These are phyloP conservation scores for Tupiocoris notatus DNA, from an alignment of 2,888 invertebrate species.

Conservation along the genomic window DNA sequence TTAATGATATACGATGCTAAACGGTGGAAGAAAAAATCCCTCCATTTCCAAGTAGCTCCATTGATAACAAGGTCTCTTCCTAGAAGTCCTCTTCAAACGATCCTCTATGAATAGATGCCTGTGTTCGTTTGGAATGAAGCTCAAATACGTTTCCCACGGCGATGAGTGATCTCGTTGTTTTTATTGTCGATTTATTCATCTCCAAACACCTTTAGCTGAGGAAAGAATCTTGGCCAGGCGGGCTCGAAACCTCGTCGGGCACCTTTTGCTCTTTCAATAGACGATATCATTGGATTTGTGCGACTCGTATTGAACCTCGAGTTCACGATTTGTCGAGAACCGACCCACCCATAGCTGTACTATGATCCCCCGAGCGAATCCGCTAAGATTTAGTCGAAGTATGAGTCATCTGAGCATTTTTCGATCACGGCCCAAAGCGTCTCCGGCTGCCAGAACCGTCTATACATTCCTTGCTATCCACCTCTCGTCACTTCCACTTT, in stretches of 20 bases:
- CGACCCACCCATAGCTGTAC: background rate
- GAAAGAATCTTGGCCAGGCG: background rate
- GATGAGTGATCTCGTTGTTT: background rate
- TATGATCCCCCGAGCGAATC: conserved; percentile 40
- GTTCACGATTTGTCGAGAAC: background rate
- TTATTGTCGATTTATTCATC: background rate
- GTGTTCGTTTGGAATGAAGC: no score
- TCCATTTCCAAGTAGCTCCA: no score
- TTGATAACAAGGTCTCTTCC: no score
- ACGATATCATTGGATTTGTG: conserved; percentile 38
- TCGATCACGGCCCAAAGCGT: background rate
- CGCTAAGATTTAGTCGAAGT: conserved; percentile 7
- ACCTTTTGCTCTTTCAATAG: conserved; percentile 10
- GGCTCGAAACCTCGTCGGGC: background rate
- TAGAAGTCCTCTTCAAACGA: no score
- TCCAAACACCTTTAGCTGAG: background rate
- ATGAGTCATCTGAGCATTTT: background rate
- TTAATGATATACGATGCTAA: no score
- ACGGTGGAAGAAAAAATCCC: no score
- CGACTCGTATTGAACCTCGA: background rate
- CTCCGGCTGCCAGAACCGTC: background rate
- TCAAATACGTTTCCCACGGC: background rate
- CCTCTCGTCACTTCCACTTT: no score
- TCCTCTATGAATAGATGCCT: no score
- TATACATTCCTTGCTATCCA: no score